These are phyloP conservation scores for Acrocephalus kingi DNA, from an alignment of 2,113 vertebrate species.

Conservation along the genomic window DNA sequence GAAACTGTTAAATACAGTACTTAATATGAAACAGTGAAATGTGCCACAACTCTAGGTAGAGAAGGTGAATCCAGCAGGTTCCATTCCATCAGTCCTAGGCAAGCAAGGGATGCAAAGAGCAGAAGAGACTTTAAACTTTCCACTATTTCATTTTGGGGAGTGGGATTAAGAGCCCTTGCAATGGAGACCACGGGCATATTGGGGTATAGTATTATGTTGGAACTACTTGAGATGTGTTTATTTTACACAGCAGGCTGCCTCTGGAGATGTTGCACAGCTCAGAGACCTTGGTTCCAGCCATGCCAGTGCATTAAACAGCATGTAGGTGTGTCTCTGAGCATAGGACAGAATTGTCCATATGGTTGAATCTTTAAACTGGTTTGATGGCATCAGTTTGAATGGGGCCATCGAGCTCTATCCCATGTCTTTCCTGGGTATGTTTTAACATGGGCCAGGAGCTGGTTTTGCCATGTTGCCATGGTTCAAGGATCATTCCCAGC, in stretches of 20 bases:
- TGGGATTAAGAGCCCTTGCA: not conserved
- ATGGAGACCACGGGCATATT: not conserved
- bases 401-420: not conserved
- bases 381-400: not conserved
- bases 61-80: not conserved
- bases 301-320: not conserved
- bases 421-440: not conserved
- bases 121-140: not conserved
- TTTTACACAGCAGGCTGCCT: not conserved
- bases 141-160: fast-evolving
- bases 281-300: not conserved
- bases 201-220: not conserved
- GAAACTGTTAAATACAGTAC: not conserved
- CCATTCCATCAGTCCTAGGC: not conserved
- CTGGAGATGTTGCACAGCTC: not conserved
- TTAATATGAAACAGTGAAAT: not conserved
- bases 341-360: not conserved
- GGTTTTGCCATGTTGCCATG: fast-evolving
- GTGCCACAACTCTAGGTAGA: not conserved
- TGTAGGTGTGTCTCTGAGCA: not conserved
- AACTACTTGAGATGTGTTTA: not conserved
- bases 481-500: not conserved
- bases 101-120: not conserved
- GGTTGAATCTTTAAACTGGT: not conserved
- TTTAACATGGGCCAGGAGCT: not conserved